Evolutionary conservation across 2,797 vertebrate species (phyloP).

Genomic region (Enteromius afrohamiltoni): DNA sequence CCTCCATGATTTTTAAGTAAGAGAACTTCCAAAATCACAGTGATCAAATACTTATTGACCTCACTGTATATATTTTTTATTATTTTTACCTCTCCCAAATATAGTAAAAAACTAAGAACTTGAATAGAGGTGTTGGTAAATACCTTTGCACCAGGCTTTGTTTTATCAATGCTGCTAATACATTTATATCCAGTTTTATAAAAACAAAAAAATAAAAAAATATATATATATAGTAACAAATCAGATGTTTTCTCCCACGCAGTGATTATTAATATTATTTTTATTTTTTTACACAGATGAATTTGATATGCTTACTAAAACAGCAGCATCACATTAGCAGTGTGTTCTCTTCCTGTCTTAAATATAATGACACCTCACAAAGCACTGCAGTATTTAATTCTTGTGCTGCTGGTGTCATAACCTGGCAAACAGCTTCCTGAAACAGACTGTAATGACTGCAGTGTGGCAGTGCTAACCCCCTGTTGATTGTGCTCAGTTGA

Average conservation of each 20-base stretch:
- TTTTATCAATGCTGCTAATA: neutral
- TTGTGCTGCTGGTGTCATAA: conserved; percentile 27
- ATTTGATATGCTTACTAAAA: neutral
- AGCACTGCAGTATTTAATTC: conserved; percentile 13
- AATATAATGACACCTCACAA: neutral
- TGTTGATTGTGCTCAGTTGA: conserved; percentile 21
- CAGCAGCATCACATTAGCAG: neutral
- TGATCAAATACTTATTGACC: no score
- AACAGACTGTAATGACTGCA: conserved; percentile 13
- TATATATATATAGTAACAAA: neutral
- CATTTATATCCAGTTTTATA: no score
- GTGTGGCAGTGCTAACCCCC: neutral
- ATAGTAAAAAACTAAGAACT: neutral
- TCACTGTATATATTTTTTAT: no score
- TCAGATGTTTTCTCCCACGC: neutral
- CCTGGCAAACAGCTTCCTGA: conserved; percentile 22
- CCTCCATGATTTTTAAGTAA: no score
- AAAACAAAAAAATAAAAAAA: no score
- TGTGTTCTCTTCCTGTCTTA: neutral
- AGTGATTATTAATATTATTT: neutral
- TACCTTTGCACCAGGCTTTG: conserved; percentile 8
- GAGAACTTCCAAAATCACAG: no score
- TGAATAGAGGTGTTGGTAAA: neutral
- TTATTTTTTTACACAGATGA: neutral
- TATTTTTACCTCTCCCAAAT: no score